These are phyloP conservation scores for Drosophila lacicola DNA, from an alignment of 2,888 invertebrate genomes.

Conservation along the genomic window DNA sequence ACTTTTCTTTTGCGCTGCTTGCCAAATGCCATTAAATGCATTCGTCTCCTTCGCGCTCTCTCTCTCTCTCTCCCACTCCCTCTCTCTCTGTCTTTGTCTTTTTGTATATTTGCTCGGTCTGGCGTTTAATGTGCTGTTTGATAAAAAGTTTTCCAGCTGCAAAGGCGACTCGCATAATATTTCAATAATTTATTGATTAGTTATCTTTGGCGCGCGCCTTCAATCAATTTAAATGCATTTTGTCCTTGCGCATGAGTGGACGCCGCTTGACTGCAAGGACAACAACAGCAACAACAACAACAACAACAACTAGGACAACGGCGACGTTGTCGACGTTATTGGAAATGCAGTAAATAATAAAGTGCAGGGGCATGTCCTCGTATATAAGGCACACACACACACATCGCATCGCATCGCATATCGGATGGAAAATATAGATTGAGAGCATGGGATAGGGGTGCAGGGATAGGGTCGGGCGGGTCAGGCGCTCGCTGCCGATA, in stretches of 20 bases:
- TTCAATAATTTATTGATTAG: conserved; percentile 77
- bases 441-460: conserved; percentile 8
- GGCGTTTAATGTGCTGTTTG: conserved; percentile 42
- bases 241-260: conserved; percentile 76
- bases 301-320: neutral
- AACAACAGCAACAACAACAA: conserved; percentile 12
- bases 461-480: neutral
- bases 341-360: conserved; percentile 76
- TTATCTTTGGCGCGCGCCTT: conserved; percentile 70
- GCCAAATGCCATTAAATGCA: conserved; percentile 25
- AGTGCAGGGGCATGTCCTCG: conserved; percentile 43
- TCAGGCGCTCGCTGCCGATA: conserved; percentile 27
- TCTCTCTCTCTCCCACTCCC: neutral
- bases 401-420: conserved; percentile 29
- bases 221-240: conserved; percentile 77
- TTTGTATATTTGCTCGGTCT: conserved; percentile 1
- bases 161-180: conserved; percentile 52
- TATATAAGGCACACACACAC: conserved; percentile 28
- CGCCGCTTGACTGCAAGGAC: conserved; percentile 50
- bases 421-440: conserved; percentile 45
- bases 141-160: conserved; percentile 38
- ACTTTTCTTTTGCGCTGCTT: conserved; percentile 11
- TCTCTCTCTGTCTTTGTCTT: conserved; percentile 10
- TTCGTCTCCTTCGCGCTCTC: neutral
- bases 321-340: conserved; percentile 50